phyloP scores from a whole-genome alignment of 2,113 vertebrate species.

The Romanogobio albipinnatus region DNA sequence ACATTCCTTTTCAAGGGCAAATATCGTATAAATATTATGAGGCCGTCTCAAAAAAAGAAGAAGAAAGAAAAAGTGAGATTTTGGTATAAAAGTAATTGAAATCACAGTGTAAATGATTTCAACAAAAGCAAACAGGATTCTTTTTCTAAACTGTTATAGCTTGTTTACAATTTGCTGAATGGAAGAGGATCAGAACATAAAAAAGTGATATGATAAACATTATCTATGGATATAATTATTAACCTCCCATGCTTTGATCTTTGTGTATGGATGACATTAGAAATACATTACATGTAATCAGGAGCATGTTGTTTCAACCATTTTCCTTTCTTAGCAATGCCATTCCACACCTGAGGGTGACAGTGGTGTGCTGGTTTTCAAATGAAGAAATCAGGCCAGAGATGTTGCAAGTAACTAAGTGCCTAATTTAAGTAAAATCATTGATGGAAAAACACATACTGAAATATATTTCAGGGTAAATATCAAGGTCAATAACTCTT shows the following conservation, averaged over 20 bases:
- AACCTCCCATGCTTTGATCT: not conserved
- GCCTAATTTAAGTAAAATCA: constrained; percentile 16
- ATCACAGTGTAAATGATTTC: not conserved
- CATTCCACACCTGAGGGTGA: constrained; percentile 47
- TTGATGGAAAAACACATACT: not conserved
- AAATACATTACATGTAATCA: not conserved
- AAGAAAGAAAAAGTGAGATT: not conserved
- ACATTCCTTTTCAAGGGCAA: not conserved
- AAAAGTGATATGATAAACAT: not conserved
- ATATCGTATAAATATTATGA: constrained; percentile 32
- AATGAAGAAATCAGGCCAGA: constrained; percentile 29
- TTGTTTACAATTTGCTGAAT: not conserved
- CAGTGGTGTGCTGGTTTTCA: constrained; percentile 47
- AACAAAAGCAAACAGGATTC: not conserved
- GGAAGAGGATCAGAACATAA: not conserved
- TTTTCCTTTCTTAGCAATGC: not conserved
- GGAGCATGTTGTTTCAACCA: not conserved
- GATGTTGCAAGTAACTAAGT: too few species aligned
- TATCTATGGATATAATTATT: not conserved
- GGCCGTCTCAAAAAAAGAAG: not conserved
- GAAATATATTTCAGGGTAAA: constrained; percentile 50
- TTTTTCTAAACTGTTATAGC: not conserved
- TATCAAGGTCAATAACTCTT: constrained; percentile 41
- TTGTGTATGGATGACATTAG: not conserved
- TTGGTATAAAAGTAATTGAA: constrained; percentile 1